Percentiles rank a stretch among this genome's conserved stretches.
Conservation (phyloP, 1,140 invertebrate species). For the Chrysopa pallens region DNA sequence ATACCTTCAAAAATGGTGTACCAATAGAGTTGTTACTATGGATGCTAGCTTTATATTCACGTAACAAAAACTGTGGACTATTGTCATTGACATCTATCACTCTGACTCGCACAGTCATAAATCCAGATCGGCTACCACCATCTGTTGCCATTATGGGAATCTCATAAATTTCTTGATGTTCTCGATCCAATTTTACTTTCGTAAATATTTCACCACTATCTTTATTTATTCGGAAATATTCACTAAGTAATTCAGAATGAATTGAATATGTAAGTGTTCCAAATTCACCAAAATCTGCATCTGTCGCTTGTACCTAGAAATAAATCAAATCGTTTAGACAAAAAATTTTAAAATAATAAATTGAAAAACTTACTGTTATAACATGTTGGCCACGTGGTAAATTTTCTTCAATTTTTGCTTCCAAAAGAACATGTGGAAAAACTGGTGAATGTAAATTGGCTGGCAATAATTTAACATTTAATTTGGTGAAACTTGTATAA, state of each 20-base stretch:
- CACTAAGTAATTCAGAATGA: slow-evolving; percentile 52
- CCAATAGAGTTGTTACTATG: slow-evolving; percentile 39
- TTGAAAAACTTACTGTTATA: slow-evolving; percentile 26
- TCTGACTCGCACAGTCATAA: slow-evolving; percentile 57
- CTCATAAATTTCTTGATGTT: slow-evolving; percentile 51
- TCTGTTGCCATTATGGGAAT: slow-evolving; percentile 73
- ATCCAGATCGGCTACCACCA: slow-evolving; percentile 62
- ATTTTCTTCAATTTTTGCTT: slow-evolving; percentile 66
- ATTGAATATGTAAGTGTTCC: slow-evolving; percentile 65
- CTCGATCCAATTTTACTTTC: slow-evolving; percentile 59
- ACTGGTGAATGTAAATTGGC: slow-evolving; percentile 63
- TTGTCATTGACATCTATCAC: slow-evolving; percentile 81
- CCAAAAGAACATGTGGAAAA: slow-evolving; percentile 56
- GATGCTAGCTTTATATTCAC: slow-evolving; percentile 62
- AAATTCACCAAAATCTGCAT: slow-evolving; percentile 68
- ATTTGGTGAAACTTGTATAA: slow-evolving; percentile 64
- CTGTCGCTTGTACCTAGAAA: slow-evolving; percentile 48
- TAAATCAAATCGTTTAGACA: neutral
- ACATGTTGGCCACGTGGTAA: slow-evolving; percentile 54
- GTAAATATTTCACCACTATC: slow-evolving; percentile 62
- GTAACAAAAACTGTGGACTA: slow-evolving; percentile 55
- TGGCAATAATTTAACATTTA: slow-evolving; percentile 62
- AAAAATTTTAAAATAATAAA: neutral
- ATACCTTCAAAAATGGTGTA: slow-evolving; percentile 47
- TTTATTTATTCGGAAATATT: slow-evolving; percentile 63